Base-by-base conservation (phyloP, 2,888 invertebrate species). In the Vannuccia rotundouncinata region DNA sequence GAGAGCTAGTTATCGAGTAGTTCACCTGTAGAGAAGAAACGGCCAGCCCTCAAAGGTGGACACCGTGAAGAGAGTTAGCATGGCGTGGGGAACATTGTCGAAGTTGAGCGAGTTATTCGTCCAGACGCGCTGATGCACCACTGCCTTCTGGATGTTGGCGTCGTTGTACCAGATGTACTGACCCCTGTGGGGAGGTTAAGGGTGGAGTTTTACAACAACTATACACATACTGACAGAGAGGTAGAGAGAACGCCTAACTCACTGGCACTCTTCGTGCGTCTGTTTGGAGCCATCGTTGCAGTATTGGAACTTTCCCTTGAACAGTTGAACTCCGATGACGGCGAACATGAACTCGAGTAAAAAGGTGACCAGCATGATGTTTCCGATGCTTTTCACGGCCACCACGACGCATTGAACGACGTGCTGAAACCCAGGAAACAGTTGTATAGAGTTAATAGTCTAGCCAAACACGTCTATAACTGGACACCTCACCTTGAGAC, bases 1-100 rank as follows among this genome's bases (percentile, higher is more conserved):
- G n/a, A n/a, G n/a, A n/a, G n/a, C n/a, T n/a, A n/a, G n/a, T n/a
- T n/a, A n/a, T n/a, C n/a, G n/a, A n/a, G 17, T 66, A 5, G 13
- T 27, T 78, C 29, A 81, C 76, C 81, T 81, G 66, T 81, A 81
- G n/a, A 80, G 91, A 90, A 89, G 95, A 95, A 90, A 91, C 82
- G 99, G 99, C 99, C 99, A 99, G 84, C 99, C 99, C 90, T 99
- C 99, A 90, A 99, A 99, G 77, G 99, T 99, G 60, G 98, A 95
- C 29, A 99, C 99, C 1, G 98, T 98, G 89, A 99, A 99, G 77
- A 99, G 91, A 0, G 98, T 98, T 79, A 99, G 91, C 97, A 99
- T 97, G 80, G 96, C 99, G 89, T 96, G 95, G 84, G 93, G 93
- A 75, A 99, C 98, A 89, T 99, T 94, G 89, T 99, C 98, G 88